Conservation (phyloP, 2,888 invertebrate species). For the Hemicrepidius hirtus region DNA sequence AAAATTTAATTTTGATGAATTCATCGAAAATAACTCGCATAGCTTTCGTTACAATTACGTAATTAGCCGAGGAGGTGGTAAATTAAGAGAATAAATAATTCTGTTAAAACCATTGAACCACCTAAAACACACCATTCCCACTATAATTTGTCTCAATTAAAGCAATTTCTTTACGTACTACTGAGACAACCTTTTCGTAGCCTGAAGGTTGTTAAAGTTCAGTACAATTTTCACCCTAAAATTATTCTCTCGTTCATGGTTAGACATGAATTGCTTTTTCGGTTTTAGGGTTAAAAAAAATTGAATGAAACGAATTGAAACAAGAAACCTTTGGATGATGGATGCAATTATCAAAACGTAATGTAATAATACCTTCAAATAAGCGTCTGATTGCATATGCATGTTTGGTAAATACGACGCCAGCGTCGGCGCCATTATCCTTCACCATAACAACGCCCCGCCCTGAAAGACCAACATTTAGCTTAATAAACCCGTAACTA, state of each 20-base stretch:
- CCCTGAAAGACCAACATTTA: slow-evolving; percentile 56
- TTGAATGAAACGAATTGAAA: slow-evolving; percentile 16
- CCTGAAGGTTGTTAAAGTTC: slow-evolving; percentile 23
- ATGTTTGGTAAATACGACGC: slow-evolving; percentile 55
- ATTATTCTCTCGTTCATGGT: slow-evolving; percentile 18
- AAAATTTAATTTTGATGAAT: too few relatives aligned
- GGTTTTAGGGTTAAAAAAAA: slow-evolving; percentile 13
- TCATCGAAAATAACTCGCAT: too few relatives aligned
- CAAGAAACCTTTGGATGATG: slow-evolving; percentile 3
- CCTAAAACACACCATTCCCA: slow-evolving; percentile 24
- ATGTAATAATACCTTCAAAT: slow-evolving; percentile 51
- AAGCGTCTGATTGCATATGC: slow-evolving; percentile 51
- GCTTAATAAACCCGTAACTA: slow-evolving; percentile 55
- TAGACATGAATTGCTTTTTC: background rate
- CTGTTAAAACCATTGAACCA: background rate
- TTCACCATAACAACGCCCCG: slow-evolving; percentile 57
- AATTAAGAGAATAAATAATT: slow-evolving; percentile 6
- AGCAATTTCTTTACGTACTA: slow-evolving; percentile 34
- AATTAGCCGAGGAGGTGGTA: background rate
- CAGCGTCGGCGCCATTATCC: slow-evolving; percentile 56
- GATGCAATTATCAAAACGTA: slow-evolving; percentile 44
- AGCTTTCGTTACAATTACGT: too few relatives aligned
- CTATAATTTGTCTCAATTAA: slow-evolving; percentile 41
- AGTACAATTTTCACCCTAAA: slow-evolving; percentile 24
- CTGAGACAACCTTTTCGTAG: slow-evolving; percentile 15